Evolutionary conservation across 2,888 invertebrate species (phyloP).

Genomic region (Trachelus iudaicus): DNA sequence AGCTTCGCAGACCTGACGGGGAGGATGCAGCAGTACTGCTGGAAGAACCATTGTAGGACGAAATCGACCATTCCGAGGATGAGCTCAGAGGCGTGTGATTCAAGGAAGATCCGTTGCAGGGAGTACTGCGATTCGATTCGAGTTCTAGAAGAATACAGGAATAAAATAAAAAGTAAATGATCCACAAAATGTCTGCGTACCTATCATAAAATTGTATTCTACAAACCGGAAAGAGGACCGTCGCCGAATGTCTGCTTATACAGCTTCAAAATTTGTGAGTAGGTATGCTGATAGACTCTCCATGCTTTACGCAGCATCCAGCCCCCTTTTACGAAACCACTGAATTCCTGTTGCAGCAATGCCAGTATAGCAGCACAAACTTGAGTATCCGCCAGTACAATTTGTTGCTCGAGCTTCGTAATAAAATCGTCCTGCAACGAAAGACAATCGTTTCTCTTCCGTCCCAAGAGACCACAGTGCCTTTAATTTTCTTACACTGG

Average conservation of each 20-base stretch:
- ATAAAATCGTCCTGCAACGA: slow-evolving; percentile 49
- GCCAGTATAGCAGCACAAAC: slow-evolving; percentile 74
- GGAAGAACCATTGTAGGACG: slow-evolving; percentile 46
- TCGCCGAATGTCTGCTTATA: slow-evolving; percentile 69
- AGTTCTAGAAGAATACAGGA: background rate
- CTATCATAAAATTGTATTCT: background rate
- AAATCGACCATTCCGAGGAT: slow-evolving; percentile 55
- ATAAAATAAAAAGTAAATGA: background rate
- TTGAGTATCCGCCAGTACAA: slow-evolving; percentile 75
- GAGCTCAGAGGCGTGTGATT: slow-evolving; percentile 43
- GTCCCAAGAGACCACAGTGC: background rate
- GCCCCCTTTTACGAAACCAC: slow-evolving; percentile 73
- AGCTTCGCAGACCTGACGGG: slow-evolving; percentile 59
- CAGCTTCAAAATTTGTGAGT: slow-evolving; percentile 70
- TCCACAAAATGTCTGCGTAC: background rate
- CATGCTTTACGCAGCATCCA: slow-evolving; percentile 78
- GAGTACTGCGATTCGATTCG: slow-evolving; percentile 34
- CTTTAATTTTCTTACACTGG: slow-evolving; percentile 22
- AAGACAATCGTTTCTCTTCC: background rate
- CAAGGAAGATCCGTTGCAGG: slow-evolving; percentile 35
- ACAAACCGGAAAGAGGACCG: slow-evolving; percentile 45
- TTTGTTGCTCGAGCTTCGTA: slow-evolving; percentile 70
- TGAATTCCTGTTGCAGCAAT: slow-evolving; percentile 74
- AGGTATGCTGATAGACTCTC: slow-evolving; percentile 75
- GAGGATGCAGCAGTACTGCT: slow-evolving; percentile 38